Conservation (phyloP, 2,888 invertebrate genomes). For the Chalcosyrphus nemorum region DNA sequence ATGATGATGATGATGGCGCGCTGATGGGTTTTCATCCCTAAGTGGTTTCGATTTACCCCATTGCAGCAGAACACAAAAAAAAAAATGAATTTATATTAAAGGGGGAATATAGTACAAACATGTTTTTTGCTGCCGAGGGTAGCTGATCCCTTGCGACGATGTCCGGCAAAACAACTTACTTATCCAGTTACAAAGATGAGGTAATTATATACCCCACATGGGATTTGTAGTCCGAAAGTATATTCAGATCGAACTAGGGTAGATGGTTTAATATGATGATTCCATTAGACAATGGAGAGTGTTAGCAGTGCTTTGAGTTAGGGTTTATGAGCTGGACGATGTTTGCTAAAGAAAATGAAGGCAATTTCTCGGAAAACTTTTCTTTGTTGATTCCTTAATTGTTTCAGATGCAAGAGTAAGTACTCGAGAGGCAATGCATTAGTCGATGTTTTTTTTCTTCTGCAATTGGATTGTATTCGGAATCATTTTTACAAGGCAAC, state of each 20-base stretch:
- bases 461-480: not conserved
- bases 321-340: not conserved
- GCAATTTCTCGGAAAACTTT: no score
- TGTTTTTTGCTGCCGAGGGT: not conserved
- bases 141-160: not conserved
- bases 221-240: slow-evolving; percentile 17
- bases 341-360: no score
- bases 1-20: slow-evolving; percentile 15
- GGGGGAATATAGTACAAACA: not conserved
- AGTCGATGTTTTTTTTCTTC: not conserved
- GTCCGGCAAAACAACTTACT: slow-evolving; percentile 31
- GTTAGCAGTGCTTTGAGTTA: not conserved
- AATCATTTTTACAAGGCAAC: no score
- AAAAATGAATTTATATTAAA: no score
- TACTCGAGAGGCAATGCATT: not conserved
- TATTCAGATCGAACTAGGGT: not conserved
- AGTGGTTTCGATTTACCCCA: slow-evolving; percentile 58
- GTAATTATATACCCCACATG: slow-evolving; percentile 29
- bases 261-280: not conserved
- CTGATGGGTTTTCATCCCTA: slow-evolving; percentile 49
- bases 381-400: no score
- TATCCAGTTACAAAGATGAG: slow-evolving; percentile 46
- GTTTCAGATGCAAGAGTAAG: not conserved
- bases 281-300: not conserved
- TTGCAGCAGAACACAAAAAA: not conserved